Percentiles rank a stretch among this genome's conserved stretches.
phyloP scores from a whole-genome alignment of 2,888 invertebrate genomes.

The Lasioglossum pauxillum region DNA sequence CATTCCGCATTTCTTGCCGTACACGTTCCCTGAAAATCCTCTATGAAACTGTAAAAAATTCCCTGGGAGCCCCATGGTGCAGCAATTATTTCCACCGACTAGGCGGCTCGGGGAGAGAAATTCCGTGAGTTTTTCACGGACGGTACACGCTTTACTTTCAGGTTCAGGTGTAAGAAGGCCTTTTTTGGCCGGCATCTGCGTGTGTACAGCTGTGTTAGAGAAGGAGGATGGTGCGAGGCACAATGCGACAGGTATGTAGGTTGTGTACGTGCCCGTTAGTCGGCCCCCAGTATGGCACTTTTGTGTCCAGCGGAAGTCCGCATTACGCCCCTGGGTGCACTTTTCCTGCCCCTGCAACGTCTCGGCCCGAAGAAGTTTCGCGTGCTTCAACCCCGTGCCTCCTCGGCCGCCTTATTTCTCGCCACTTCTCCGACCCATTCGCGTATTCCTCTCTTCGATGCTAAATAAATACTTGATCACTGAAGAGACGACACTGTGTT shows the following conservation, averaged over 20 bases:
- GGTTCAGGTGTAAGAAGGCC: constrained; percentile 27
- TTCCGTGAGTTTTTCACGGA: neutral
- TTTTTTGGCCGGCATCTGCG: neutral
- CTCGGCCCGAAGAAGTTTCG: constrained; percentile 66
- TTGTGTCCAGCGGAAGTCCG: constrained; percentile 75
- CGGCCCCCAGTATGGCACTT: constrained; percentile 77
- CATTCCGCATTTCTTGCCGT: neutral
- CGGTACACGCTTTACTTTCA: constrained; percentile 25
- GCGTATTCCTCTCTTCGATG: constrained; percentile 35
- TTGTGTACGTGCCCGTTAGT: constrained; percentile 66
- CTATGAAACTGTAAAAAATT: neutral
- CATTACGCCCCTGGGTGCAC: constrained; percentile 78
- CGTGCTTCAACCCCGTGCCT: constrained; percentile 19
- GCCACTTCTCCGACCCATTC: neutral
- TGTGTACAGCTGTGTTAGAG: neutral
- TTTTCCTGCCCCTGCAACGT: constrained; percentile 66
- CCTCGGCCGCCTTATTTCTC: constrained; percentile 17
- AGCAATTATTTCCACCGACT: constrained; percentile 38
- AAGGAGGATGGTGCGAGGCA: constrained; percentile 15
- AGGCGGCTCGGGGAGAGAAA: neutral
- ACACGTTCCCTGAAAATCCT: neutral
- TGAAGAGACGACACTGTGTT: constrained; percentile 30
- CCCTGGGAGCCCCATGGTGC: no score
- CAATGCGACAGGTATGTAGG: constrained; percentile 50
- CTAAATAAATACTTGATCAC: constrained; percentile 77